Evolutionary conservation across 2,113 vertebrate species (phyloP).

Genomic region (Holacanthus passer): DNA sequence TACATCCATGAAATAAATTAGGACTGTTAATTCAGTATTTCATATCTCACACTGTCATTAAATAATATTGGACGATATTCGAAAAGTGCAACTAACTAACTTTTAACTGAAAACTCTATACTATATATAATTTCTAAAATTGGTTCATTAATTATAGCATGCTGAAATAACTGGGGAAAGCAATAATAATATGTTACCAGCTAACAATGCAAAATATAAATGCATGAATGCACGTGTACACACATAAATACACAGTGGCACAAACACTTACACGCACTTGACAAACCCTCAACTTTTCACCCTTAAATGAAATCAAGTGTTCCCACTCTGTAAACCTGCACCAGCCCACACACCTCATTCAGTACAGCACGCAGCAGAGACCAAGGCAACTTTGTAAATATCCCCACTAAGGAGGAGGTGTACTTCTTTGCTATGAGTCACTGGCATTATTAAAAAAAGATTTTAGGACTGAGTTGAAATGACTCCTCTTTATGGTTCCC

Average conservation of each 20-base stretch:
- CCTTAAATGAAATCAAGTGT: constrained; percentile 55
- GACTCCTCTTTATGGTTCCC: constrained; percentile 46
- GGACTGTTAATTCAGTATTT: neutral
- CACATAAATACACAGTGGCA: neutral
- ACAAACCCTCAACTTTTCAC: constrained; percentile 54
- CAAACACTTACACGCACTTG: constrained; percentile 33
- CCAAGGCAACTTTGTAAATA: constrained; percentile 60
- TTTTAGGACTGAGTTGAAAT: constrained; percentile 56
- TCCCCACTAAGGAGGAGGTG: constrained; percentile 51
- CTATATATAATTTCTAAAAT: neutral
- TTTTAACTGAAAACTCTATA: neutral
- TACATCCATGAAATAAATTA: neutral
- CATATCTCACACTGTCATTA: neutral
- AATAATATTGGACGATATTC: neutral
- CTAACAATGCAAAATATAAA: neutral
- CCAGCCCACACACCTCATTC: constrained; percentile 52
- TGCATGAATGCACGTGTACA: neutral
- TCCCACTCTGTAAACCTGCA: constrained; percentile 54
- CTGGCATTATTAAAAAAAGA: constrained; percentile 58
- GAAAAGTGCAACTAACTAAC: neutral
- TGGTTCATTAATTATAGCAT: constrained; percentile 24
- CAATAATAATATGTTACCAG: constrained; percentile 1
- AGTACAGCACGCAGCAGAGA: constrained; percentile 18
- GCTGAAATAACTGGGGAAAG: neutral
- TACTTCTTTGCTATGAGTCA: constrained; percentile 57